Base-by-base conservation (phyloP, 2,113 vertebrate genomes). In the Mirounga angustirostris region DNA sequence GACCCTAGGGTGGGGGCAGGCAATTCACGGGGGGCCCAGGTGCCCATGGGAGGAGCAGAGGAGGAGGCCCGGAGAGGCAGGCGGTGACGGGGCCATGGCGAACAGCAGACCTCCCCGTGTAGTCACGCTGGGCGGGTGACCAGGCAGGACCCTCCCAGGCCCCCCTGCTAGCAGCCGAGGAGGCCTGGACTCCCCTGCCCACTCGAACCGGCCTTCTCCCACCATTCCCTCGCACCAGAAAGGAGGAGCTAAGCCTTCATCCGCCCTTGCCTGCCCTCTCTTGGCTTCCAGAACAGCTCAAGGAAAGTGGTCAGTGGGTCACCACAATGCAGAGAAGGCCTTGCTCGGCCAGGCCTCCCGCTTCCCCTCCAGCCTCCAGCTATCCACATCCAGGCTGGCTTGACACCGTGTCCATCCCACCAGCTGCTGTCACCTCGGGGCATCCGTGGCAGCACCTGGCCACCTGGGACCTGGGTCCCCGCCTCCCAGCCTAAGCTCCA, bases 301-400 rank as follows among this genome's bases (percentile, higher is more conserved):
- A 63, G 71, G 54, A 15, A 26, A 36, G 87, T 36, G 46, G 58
- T 16, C 33, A 7, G 7, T 12, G 78, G 56, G 43, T 67, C 28
- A 12, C 74, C 2, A 0, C 3, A 11, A 14, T 1, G 2, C 30
- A 33, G 69, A 54, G 86, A 76, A 7, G 24, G 40, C 15, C 2
- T 0, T 4, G 5, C 33, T 11, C 36, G 73, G 65, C 79, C 50
- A 43, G 18, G 50, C 1, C 1, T 36, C 90, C 78, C 5, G 8
- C 65, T 56, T n/a, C 63, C 8, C 4, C 6, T 22, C 90, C 63
- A 5, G 4, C 67, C 86, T 21, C 56, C 5, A 22, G 74, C 28
- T 13, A 18, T 2, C 74, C 24, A 11, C 30, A 26, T 14, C 86
- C 33, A 58, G 79, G 52, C 65, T 19, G 46, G 52, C 67, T 50